Evolutionary conservation across 2,113 vertebrate genomes (phyloP).

Genomic region (Carollia perspicillata): DNA sequence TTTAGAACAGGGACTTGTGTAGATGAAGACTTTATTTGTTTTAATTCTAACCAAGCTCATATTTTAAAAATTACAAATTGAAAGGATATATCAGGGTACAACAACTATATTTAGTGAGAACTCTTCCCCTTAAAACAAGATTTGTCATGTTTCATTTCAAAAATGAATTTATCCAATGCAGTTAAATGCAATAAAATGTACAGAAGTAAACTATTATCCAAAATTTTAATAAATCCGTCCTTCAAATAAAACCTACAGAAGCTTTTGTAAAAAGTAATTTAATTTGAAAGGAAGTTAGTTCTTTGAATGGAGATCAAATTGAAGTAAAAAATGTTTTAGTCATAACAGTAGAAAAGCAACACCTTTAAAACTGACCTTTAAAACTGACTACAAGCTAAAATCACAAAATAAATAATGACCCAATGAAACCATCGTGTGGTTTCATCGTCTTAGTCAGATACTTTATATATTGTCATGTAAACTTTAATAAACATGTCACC

Average conservation of each 20-base stretch:
- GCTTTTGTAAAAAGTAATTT: conserved; percentile 5
- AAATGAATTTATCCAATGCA: neutral
- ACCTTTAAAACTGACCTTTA: neutral
- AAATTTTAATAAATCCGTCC: neutral
- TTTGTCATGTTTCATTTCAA: neutral
- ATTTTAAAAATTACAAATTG: neutral
- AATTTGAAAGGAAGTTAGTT: neutral
- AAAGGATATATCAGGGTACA: neutral
- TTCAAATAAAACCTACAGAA: neutral
- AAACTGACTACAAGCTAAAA: neutral
- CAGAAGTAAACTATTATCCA: neutral
- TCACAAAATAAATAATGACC: neutral
- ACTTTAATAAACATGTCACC: neutral
- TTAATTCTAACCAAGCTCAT: neutral
- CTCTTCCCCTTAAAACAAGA: neutral
- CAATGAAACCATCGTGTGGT: neutral
- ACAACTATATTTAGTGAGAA: neutral
- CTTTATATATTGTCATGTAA: neutral
- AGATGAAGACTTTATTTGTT: neutral
- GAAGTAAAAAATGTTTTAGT: neutral
- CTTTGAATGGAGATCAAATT: conserved; percentile 1
- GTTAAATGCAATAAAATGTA: neutral
- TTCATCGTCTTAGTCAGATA: neutral
- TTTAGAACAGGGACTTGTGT: neutral
- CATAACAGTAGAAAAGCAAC: neutral